phyloP scores from a whole-genome alignment of 2,888 invertebrate genomes.

The Falcaria lacertinaria region DNA sequence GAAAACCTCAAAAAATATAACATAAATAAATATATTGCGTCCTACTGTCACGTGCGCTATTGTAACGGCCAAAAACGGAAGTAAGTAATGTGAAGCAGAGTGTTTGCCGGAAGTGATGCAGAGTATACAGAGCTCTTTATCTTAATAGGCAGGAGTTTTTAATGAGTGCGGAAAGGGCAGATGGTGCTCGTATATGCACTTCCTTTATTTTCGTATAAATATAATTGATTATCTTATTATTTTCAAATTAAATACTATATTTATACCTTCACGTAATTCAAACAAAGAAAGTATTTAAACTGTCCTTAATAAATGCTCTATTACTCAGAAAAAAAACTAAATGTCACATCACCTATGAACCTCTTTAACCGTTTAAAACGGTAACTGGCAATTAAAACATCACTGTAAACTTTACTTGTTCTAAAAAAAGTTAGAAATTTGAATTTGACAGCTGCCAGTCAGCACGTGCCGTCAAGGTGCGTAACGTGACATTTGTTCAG shows the following conservation, averaged over 20 bases:
- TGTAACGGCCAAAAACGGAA: constrained; percentile 17
- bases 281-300: no score
- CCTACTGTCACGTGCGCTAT: no score
- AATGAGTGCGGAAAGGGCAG: neutral
- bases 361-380: constrained; percentile 1
- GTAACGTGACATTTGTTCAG: constrained; percentile 31
- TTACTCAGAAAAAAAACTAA: neutral
- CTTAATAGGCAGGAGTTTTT: constrained; percentile 17
- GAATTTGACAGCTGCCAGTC: constrained; percentile 24
- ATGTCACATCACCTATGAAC: neutral
- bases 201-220: neutral
- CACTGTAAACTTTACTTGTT: neutral
- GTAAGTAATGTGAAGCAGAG: constrained; percentile 20
- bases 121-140: constrained; percentile 31
- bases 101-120: constrained; percentile 28
- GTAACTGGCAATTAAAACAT: constrained; percentile 5
- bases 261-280: no score
- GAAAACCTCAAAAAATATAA: no score
- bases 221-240: no score
- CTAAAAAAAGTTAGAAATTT: constrained; percentile 22
- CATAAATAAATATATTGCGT: no score
- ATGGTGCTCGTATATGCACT: neutral
- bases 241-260: no score
- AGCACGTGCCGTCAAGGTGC: constrained; percentile 36
- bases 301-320: no score